These are phyloP conservation scores for Melanotaenia trifasciata DNA, from an alignment of 2,797 vertebrate species.

Conservation along the genomic window DNA sequence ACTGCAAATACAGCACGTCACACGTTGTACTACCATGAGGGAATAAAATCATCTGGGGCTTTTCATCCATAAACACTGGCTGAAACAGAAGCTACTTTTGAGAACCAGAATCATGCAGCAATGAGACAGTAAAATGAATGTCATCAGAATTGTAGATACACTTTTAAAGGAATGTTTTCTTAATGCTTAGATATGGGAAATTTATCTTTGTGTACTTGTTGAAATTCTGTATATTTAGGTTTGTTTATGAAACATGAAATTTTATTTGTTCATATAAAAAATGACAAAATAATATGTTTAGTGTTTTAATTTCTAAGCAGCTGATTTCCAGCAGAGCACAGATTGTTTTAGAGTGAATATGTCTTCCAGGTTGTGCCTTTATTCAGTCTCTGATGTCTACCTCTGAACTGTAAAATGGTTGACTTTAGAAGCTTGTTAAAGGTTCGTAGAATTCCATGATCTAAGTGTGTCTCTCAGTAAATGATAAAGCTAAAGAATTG, in stretches of 20 bases:
- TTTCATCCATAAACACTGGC: constrained; percentile 1
- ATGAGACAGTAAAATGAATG: constrained; percentile 6
- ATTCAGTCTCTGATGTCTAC: constrained; percentile 51
- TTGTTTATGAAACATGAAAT: constrained; percentile 24
- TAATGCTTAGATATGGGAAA: constrained; percentile 6
- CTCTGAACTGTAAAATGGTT: constrained; percentile 50
- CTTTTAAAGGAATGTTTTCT: constrained; percentile 10
- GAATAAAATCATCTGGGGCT: constrained; percentile 25
- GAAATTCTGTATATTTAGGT: constrained; percentile 21
- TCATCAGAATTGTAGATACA: constrained; percentile 5
- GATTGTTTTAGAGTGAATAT: constrained; percentile 17
- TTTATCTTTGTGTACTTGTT: constrained; percentile 20
- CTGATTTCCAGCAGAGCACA: constrained; percentile 29
- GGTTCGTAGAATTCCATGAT: constrained; percentile 18
- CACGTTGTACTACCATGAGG: constrained; percentile 15
- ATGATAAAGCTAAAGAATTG: constrained; percentile 31
- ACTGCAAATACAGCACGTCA: constrained; percentile 37
- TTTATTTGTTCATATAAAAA: constrained; percentile 27
- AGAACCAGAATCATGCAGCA: not conserved
- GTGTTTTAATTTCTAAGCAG: constrained; percentile 8
- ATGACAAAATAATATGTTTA: not conserved
- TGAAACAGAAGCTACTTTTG: not conserved
- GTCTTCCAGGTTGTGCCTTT: constrained; percentile 60
- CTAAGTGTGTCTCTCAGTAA: constrained; percentile 14
- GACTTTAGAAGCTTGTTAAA: constrained; percentile 21